Evolutionary conservation across 2,888 invertebrate genomes (phyloP).

Genomic region (Chironomus tentans): DNA sequence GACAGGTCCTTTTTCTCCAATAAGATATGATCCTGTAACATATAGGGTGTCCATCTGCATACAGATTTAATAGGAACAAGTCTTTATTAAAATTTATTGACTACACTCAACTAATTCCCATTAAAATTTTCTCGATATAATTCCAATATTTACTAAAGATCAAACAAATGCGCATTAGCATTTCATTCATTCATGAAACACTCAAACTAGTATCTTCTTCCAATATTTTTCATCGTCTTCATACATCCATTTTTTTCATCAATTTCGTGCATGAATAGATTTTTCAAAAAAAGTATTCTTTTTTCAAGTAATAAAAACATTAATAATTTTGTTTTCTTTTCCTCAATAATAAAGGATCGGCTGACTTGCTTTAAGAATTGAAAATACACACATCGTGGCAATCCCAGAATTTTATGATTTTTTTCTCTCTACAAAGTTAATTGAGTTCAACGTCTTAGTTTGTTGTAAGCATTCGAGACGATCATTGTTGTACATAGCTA

Average conservation of each 20-base stretch:
- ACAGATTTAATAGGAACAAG: too few species aligned
- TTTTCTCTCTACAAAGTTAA: not conserved
- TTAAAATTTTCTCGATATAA: too few species aligned
- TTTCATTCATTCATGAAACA: too few species aligned
- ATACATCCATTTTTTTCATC: not conserved
- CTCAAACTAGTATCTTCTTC: too few species aligned
- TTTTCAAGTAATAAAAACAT: not conserved
- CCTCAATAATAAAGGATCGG: constrained; percentile 8
- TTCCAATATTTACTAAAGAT: too few species aligned
- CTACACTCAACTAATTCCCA: too few species aligned
- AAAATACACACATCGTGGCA: not conserved
- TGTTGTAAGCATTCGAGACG: not conserved
- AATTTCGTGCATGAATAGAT: constrained; percentile 22
- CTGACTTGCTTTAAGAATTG: not conserved
- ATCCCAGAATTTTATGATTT: constrained; percentile 6
- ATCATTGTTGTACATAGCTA: not conserved
- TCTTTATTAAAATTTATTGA: too few species aligned
- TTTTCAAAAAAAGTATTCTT: not conserved
- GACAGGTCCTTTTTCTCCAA: too few species aligned
- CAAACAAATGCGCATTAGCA: too few species aligned
- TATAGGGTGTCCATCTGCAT: too few species aligned
- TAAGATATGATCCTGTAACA: too few species aligned
- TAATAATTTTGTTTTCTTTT: not conserved
- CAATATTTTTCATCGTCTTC: not conserved
- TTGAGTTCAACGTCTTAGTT: constrained; percentile 18